phyloP scores from a whole-genome alignment of 2,888 invertebrate genomes.

The Toxonevra muliebris region DNA sequence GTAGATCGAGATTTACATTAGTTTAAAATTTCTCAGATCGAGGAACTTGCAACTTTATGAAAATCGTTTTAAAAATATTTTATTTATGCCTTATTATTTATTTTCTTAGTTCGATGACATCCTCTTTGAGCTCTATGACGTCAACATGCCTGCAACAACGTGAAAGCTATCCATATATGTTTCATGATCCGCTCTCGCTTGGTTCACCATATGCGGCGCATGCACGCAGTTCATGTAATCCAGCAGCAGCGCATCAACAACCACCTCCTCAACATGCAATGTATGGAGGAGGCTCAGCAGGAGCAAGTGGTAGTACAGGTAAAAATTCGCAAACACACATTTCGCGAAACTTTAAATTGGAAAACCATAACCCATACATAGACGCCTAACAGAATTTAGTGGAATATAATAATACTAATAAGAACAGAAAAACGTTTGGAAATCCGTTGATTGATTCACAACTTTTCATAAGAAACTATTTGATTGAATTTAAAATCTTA shows the following conservation, averaged over 20 bases:
- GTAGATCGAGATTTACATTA: not conserved
- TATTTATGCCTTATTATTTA: not conserved
- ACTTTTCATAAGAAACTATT: too few relatives aligned
- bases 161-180: slow-evolving; percentile 90
- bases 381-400: too few relatives aligned
- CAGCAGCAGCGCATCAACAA: slow-evolving; percentile 82
- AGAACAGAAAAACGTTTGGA: too few relatives aligned
- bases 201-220: slow-evolving; percentile 78
- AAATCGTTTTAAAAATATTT: too few relatives aligned
- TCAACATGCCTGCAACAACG: slow-evolving; percentile 87
- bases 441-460: too few relatives aligned
- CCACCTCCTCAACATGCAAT: slow-evolving; percentile 74
- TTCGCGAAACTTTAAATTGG: not conserved
- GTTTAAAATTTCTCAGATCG: not conserved
- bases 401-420: too few relatives aligned
- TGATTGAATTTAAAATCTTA: too few relatives aligned
- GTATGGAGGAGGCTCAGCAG: slow-evolving; percentile 65
- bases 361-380: too few relatives aligned
- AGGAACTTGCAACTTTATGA: not conserved
- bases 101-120: slow-evolving; percentile 81
- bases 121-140: slow-evolving; percentile 79
- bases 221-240: slow-evolving; percentile 74
- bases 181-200: slow-evolving; percentile 84
- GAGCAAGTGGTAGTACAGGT: slow-evolving; percentile 36
- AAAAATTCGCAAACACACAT: slow-evolving; percentile 49